Evolutionary conservation across 2,113 vertebrate genomes (phyloP), one percentile per base, ranked within the genome.

Genomic region (Cynocephalus volans): DNA sequence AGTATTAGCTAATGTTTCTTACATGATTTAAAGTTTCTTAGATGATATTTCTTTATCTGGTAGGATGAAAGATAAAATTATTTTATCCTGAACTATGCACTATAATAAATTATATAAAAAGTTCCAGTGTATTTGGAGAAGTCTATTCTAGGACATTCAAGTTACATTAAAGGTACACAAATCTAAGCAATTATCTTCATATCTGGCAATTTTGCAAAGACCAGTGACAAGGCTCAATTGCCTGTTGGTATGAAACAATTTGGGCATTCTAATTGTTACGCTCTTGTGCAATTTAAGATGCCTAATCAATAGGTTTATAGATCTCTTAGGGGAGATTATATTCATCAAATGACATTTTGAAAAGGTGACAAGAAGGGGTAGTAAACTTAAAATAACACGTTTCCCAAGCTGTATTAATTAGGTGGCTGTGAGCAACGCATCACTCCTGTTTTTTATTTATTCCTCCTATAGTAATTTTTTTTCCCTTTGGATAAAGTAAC

Each of bases 341-440:
- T 87, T 96, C 52, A 90, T 91, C 70, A 92, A 41, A 72, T 45
- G 92, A 50, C 62, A 93, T 96, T 97, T 95, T 86, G 64, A 95
- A 89, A 95, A 75, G 70, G 75, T 19, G 17, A 93, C 48, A 72
- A 93, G 79, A 83, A 93, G 33, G 62, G 52, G 7, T 65, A 95
- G 48, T 95, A 91, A 97, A 83, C 72, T 88, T 93, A 96, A 94
- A 97, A 93, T 83, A 91, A 62, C 48, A 93, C 26, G 28, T 28
- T 19, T 96, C 70, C 88, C n/a, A 19, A 87, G 62, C 31, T 89
- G 5, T 33, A 58, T 76, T 95, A 95, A 87, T 96, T 79, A 95
- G 69, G 73, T 91, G 85, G 5, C 64, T 80, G 28, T 75, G 58
- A 97, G 56, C 36, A 24, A 87, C 48, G 54, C 17, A 45, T 75